Percentiles rank a stretch among this genome's conserved stretches.
Conservation (phyloP, 2,113 vertebrate genomes). For the Raja brachyura region DNA sequence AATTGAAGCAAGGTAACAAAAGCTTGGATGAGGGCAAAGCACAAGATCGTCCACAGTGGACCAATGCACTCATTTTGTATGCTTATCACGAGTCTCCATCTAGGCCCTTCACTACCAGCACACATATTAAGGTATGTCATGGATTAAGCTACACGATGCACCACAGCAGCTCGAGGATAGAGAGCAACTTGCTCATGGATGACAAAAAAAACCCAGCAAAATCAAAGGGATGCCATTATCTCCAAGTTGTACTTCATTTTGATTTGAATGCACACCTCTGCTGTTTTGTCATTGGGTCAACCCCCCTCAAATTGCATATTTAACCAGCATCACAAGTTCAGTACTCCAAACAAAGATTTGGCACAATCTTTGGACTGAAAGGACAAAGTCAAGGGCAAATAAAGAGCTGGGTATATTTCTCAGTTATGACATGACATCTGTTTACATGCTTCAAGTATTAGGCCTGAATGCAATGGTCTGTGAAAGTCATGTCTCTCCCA, state of each 20-base stretch:
- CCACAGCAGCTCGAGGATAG: not conserved
- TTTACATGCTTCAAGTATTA: not conserved
- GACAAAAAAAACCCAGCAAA: not conserved
- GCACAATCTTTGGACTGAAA: not conserved
- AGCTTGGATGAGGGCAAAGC: not conserved
- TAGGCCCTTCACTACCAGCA: not conserved
- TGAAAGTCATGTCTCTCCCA: too few species aligned
- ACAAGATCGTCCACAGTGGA: not conserved
- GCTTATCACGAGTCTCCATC: not conserved
- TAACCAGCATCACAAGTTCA: not conserved
- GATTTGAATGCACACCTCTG: not conserved
- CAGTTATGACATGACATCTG: not conserved
- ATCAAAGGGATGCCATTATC: not conserved
- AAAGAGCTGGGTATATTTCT: not conserved
- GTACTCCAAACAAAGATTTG: not conserved
- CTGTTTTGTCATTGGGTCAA: not conserved
- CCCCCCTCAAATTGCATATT: not conserved
- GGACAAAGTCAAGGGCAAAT: not conserved
- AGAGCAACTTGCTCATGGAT: not conserved
- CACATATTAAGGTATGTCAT: not conserved
- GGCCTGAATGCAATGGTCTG: not conserved
- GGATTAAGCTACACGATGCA: not conserved
- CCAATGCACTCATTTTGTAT: not conserved
- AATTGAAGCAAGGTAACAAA: too few species aligned
- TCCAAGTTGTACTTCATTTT: not conserved